A percentile compares a stretch with the other conserved stretches of the same genome.
Conservation (phyloP, 2,888 invertebrate species). For the Cosmia pyralina region DNA sequence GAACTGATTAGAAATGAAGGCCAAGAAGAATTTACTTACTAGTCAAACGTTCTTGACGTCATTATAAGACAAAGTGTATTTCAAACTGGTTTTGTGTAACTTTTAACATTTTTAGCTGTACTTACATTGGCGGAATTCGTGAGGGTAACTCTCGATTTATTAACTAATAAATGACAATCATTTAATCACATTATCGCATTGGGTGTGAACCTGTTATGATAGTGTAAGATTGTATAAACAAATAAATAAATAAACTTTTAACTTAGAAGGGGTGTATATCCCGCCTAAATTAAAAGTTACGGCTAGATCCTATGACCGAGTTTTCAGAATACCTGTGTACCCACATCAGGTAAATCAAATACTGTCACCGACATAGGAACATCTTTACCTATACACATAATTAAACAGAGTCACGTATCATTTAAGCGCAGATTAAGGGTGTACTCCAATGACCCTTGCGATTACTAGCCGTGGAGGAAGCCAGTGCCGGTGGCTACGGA, state of each 20-base stretch:
- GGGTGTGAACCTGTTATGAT: too few species aligned
- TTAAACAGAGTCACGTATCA: conserved; percentile 81
- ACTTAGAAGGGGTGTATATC: not conserved
- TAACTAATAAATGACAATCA: too few species aligned
- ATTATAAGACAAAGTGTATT: too few species aligned
- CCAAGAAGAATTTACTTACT: not conserved
- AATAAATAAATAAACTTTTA: too few species aligned
- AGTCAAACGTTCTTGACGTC: not conserved
- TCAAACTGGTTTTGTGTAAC: not conserved
- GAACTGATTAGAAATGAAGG: too few species aligned
- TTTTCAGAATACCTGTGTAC: not conserved
- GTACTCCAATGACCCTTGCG: conserved; percentile 80
- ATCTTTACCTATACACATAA: conserved; percentile 62
- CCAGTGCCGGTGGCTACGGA: conserved; percentile 74
- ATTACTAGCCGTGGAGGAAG: conserved; percentile 78
- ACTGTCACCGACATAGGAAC: conserved; percentile 43
- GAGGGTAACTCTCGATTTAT: too few species aligned
- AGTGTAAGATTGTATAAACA: too few species aligned
- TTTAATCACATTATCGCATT: too few species aligned
- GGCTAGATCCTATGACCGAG: not conserved
- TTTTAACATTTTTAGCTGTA: too few species aligned
- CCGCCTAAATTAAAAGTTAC: not conserved
- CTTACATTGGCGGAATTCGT: too few species aligned
- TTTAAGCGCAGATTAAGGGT: conserved; percentile 79
- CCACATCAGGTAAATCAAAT: conserved; percentile 29